Evolutionary conservation across 1,140 invertebrate species (phyloP).

Genomic region (Aphidius ervi): DNA sequence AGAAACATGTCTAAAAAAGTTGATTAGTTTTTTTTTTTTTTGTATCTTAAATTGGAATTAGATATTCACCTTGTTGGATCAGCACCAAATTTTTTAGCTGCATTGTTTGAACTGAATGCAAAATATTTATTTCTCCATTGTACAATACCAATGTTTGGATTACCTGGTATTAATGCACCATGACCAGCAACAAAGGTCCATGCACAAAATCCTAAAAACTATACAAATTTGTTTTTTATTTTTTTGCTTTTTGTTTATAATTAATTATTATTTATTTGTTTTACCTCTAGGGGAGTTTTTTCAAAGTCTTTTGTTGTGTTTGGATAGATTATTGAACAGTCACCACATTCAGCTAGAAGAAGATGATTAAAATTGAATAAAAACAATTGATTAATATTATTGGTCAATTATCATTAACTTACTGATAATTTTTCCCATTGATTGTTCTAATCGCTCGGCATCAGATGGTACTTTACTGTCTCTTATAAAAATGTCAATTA

Average conservation of each 20-base stretch:
- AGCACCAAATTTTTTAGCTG: conserved; percentile 56
- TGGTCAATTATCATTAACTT: background rate
- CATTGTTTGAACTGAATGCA: conserved; percentile 57
- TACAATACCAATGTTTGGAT: conserved; percentile 61
- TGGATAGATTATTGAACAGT: conserved; percentile 46
- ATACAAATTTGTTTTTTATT: conserved; percentile 2
- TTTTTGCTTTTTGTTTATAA: conserved; percentile 1
- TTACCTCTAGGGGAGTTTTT: conserved; percentile 49
- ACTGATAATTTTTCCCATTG: conserved; percentile 47
- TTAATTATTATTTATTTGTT: conserved; percentile 4
- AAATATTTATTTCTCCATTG: conserved; percentile 55
- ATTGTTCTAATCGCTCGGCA: conserved; percentile 47
- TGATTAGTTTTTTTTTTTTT: conserved; percentile 11
- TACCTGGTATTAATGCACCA: conserved; percentile 62
- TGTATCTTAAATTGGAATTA: background rate
- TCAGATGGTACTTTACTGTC: conserved; percentile 45
- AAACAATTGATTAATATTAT: too few species aligned
- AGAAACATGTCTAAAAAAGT: conserved; percentile 51
- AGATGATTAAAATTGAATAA: too few species aligned
- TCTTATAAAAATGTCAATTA: conserved; percentile 38
- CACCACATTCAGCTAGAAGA: conserved; percentile 34
- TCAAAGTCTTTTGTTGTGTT: conserved; percentile 46
- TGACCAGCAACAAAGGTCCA: conserved; percentile 56
- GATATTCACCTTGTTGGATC: conserved; percentile 56
- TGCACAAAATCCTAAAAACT: conserved; percentile 67